Conservation (phyloP, 2,113 vertebrate genomes). For the Pantherophis guttatus region DNA sequence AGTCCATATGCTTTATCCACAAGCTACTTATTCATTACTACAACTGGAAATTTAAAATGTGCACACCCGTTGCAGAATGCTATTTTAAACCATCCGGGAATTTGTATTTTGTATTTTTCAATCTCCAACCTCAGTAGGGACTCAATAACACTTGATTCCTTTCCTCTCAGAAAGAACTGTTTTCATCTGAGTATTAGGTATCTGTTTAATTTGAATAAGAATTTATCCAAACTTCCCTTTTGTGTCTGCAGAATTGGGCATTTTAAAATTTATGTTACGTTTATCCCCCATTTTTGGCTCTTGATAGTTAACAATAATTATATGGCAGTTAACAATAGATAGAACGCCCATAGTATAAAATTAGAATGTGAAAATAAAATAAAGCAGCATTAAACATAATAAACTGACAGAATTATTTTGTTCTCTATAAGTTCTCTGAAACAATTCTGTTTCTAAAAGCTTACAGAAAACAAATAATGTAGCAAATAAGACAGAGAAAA, state of each 20-base stretch:
- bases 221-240: neutral
- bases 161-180: neutral
- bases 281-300: neutral
- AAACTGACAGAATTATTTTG: neutral
- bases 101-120: neutral
- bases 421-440: neutral
- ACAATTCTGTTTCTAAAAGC: neutral
- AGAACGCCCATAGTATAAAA: neutral
- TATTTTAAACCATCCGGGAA: neutral
- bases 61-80: conserved; percentile 8
- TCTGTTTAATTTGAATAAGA: neutral
- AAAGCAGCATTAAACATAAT: neutral
- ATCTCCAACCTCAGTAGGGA: neutral
- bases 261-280: neutral
- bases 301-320: neutral
- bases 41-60: neutral
- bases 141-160: neutral
- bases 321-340: neutral
- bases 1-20: neutral
- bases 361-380: neutral
- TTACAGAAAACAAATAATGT: neutral
- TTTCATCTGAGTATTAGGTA: neutral
- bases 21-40: neutral
- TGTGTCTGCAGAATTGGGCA: neutral
- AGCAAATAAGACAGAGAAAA: neutral